Conservation (phyloP, 2,797 vertebrate genomes). For the Coranthus polyacanthus region DNA sequence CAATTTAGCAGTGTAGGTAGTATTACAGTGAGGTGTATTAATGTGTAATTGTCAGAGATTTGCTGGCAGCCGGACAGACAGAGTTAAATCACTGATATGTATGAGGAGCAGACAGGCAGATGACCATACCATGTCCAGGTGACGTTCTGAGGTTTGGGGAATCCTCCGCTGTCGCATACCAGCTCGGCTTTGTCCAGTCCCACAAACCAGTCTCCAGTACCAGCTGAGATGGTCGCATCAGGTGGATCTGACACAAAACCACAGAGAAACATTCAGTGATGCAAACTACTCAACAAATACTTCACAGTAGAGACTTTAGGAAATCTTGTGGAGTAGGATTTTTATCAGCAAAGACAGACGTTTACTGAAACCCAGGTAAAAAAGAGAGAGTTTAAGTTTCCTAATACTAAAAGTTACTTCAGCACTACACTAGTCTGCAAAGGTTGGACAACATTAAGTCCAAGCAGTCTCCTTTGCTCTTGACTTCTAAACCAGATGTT, state of each 20-base stretch:
- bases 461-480: too few relatives aligned
- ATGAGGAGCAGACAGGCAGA: conserved; percentile 16
- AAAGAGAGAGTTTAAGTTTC: too few relatives aligned
- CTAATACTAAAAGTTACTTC: too few relatives aligned
- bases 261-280: conserved; percentile 18
- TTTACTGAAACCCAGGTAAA: too few relatives aligned
- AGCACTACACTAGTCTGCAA: too few relatives aligned
- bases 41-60: too few relatives aligned
- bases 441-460: too few relatives aligned
- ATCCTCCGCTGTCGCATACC: conserved; percentile 70
- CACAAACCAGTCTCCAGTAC: conserved; percentile 53
- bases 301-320: background rate
- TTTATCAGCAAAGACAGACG: conserved; percentile 3
- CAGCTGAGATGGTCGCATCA: conserved; percentile 69
- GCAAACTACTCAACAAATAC: background rate
- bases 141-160: conserved; percentile 77
- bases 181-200: conserved; percentile 77
- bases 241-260: conserved; percentile 80
- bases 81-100: background rate
- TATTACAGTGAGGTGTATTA: conserved; percentile 31
- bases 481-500: too few relatives aligned
- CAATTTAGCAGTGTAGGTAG: conserved; percentile 21
- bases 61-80: conserved; percentile 21
- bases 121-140: conserved; percentile 82
- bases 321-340: background rate